Conservation (phyloP, 2,888 invertebrate genomes). For the Lamproptera curius region DNA sequence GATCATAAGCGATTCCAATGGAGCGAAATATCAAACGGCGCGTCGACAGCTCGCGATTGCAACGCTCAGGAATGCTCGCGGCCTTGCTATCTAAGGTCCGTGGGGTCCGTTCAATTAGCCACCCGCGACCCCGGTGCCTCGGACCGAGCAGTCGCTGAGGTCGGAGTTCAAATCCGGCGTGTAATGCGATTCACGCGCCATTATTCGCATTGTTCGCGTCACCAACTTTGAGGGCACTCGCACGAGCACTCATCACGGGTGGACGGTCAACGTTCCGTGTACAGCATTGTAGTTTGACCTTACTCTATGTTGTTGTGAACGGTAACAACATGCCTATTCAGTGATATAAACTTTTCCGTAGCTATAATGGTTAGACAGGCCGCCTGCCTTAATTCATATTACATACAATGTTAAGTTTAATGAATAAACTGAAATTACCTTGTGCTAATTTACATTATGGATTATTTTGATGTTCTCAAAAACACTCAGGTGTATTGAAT, state of each 20-base stretch:
- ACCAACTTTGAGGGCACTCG: neutral
- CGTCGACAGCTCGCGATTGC: slow-evolving; percentile 3
- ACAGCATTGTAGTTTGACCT: too few relatives aligned
- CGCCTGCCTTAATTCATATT: too few relatives aligned
- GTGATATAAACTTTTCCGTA: too few relatives aligned
- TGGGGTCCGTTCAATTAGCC: slow-evolving; percentile 17
- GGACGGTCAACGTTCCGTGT: too few relatives aligned
- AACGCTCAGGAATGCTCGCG: slow-evolving; percentile 12
- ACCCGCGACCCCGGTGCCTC: slow-evolving; percentile 8
- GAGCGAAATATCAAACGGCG: neutral
- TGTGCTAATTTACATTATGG: too few relatives aligned
- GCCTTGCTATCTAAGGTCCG: slow-evolving; percentile 19
- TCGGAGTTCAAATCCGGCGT: slow-evolving; percentile 18
- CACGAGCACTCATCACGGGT: slow-evolving; percentile 9
- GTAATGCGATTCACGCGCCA: slow-evolving; percentile 13
- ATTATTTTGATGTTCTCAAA: too few relatives aligned
- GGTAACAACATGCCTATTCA: too few relatives aligned
- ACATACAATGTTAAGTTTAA: too few relatives aligned
- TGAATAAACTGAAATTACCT: too few relatives aligned
- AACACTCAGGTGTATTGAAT: too few relatives aligned
- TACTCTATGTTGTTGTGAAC: too few relatives aligned
- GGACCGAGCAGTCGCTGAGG: neutral
- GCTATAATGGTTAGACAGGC: too few relatives aligned
- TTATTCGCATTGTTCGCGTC: neutral
- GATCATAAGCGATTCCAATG: neutral